These are phyloP conservation scores for Grallaria varia DNA, from an alignment of 2,113 vertebrate genomes.

Conservation along the genomic window DNA sequence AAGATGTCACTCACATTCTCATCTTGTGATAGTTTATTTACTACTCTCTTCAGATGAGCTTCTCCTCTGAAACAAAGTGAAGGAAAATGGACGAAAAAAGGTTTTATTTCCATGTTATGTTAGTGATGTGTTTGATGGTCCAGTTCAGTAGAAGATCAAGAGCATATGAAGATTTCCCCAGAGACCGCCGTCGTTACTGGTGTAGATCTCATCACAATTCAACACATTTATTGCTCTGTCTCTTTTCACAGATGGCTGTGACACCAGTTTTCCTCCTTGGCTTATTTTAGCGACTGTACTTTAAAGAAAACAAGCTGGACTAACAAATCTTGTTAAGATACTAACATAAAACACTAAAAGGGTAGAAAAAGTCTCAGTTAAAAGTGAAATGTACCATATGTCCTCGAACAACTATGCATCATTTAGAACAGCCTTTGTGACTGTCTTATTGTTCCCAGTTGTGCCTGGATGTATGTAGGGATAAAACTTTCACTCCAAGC, in stretches of 20 bases:
- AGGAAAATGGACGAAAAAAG: background rate
- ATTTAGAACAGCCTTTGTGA: background rate
- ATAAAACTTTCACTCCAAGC: constrained; percentile 5
- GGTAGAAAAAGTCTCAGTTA: constrained; percentile 34
- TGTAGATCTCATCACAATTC: constrained; percentile 51
- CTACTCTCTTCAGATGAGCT: background rate
- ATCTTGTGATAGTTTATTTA: background rate
- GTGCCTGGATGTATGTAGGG: background rate
- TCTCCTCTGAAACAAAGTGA: background rate
- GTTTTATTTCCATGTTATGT: background rate
- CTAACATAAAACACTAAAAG: constrained; percentile 45
- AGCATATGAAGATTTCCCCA: constrained; percentile 21
- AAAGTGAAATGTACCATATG: constrained; percentile 21
- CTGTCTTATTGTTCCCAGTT: constrained; percentile 2
- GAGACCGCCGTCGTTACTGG: background rate
- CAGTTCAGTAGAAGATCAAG: constrained; percentile 38
- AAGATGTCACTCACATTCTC: background rate
- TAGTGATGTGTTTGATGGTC: constrained; percentile 35
- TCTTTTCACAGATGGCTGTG: constrained; percentile 55
- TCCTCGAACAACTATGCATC: constrained; percentile 29
- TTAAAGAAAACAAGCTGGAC: constrained; percentile 59
- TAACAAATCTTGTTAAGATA: constrained; percentile 54
- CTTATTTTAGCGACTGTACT: constrained; percentile 49
- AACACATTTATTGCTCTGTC: constrained; percentile 40
- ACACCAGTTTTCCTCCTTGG: constrained; percentile 29